A percentile compares a stretch with the other conserved stretches of the same genome.
Evolutionary conservation across 2,113 vertebrate genomes (phyloP).

Genomic region (Semnornis frantzii): DNA sequence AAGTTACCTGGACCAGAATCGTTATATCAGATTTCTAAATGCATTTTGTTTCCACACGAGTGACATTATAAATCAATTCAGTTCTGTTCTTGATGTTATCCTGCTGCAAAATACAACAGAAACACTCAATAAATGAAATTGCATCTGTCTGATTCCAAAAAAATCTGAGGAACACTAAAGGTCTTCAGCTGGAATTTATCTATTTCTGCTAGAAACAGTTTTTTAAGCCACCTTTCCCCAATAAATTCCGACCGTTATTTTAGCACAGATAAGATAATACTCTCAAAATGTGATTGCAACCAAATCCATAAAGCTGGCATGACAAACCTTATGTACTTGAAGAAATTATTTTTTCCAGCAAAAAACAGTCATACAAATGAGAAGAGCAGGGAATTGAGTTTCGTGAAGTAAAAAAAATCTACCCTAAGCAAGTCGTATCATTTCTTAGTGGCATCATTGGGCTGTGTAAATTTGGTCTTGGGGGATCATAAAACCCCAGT

Average conservation of each 20-base stretch:
- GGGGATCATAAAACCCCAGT: neutral
- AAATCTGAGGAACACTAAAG: neutral
- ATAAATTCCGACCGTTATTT: slow-evolving; percentile 25
- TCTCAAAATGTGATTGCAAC: neutral
- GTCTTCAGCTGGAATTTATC: neutral
- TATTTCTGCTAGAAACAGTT: neutral
- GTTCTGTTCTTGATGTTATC: neutral
- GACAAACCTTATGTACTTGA: neutral
- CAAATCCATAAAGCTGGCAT: neutral
- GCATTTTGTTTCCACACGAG: neutral
- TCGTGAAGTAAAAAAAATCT: slow-evolving; percentile 3
- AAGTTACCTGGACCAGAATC: neutral
- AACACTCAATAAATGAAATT: slow-evolving; percentile 33
- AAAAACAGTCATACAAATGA: neutral
- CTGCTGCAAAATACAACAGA: slow-evolving; percentile 10
- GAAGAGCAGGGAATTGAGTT: neutral
- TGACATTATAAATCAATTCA: slow-evolving; percentile 1
- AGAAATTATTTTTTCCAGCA: neutral
- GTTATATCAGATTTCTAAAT: neutral
- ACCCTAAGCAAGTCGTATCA: neutral
- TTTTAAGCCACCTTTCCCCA: neutral
- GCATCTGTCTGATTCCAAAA: neutral
- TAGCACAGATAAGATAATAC: slow-evolving; percentile 17
- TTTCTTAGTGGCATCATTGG: neutral
- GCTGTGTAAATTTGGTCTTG: neutral